Evolutionary conservation across 1,140 invertebrate genomes (phyloP).

Genomic region (Cotesia typhae): DNA sequence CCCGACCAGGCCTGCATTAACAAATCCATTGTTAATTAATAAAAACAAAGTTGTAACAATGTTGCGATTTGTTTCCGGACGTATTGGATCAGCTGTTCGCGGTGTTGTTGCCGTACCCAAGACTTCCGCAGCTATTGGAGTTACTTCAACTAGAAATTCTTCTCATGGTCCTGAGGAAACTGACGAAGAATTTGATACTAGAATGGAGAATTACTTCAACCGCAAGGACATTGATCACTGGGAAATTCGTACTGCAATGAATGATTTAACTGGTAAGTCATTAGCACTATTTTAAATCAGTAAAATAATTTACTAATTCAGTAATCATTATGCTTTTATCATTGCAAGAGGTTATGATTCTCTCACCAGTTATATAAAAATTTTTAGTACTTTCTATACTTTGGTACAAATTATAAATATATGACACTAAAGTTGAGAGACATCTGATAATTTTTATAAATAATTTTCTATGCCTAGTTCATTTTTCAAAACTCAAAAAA

Average conservation of each 20-base stretch:
- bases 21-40: too few relatives aligned
- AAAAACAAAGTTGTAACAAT: slow-evolving; percentile 48
- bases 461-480: too few relatives aligned
- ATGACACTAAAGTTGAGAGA: neutral
- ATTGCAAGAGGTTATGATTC: slow-evolving; percentile 1
- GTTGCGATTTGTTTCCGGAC: slow-evolving; percentile 64
- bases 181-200: slow-evolving; percentile 77
- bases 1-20: too few relatives aligned
- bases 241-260: slow-evolving; percentile 92
- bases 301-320: slow-evolving; percentile 2
- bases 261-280: slow-evolving; percentile 70
- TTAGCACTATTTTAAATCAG: neutral
- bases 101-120: slow-evolving; percentile 48
- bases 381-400: too few relatives aligned
- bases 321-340: neutral
- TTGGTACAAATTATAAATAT: too few relatives aligned
- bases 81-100: slow-evolving; percentile 54
- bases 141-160: slow-evolving; percentile 47
- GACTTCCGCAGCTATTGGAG: slow-evolving; percentile 40
- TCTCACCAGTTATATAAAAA: neutral
- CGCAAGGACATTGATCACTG: slow-evolving; percentile 93
- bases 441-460: too few relatives aligned
- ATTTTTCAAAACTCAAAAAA: too few relatives aligned
- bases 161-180: slow-evolving; percentile 60
- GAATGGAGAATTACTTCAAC: slow-evolving; percentile 88